phyloP scores from a whole-genome alignment of 2,797 vertebrate genomes.

The Pseudotriccus pelzelni region DNA sequence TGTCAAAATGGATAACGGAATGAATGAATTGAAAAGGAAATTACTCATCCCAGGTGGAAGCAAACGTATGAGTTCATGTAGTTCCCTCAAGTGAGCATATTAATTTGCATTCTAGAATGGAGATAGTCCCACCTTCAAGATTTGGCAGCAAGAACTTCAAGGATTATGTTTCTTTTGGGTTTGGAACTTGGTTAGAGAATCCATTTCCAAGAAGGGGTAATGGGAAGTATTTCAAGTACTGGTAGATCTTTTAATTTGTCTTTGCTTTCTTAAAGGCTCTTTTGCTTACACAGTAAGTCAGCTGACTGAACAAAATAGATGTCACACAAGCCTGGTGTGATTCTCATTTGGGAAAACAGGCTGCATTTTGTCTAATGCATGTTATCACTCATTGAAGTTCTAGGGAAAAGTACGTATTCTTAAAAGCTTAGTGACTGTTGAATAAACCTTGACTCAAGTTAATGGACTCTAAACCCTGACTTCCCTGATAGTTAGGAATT shows the following conservation, averaged over 20 bases:
- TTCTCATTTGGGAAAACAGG: background rate
- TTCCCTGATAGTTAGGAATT: background rate
- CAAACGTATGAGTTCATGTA: background rate
- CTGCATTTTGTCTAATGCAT: background rate
- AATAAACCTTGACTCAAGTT: background rate
- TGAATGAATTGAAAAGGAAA: background rate
- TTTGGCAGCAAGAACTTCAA: background rate
- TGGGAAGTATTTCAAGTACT: background rate
- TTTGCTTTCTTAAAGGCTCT: background rate
- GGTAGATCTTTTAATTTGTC: background rate
- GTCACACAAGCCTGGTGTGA: background rate
- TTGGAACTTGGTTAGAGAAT: background rate
- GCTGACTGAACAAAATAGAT: background rate
- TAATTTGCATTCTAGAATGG: background rate
- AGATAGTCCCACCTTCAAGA: background rate
- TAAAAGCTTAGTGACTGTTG: background rate
- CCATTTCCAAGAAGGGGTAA: background rate
- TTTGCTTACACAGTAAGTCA: background rate
- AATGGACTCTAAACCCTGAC: background rate
- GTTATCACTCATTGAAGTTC: background rate
- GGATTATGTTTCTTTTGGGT: background rate
- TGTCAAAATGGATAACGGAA: background rate
- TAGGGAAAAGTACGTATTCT: background rate
- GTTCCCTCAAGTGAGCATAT: background rate
- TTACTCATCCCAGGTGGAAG: background rate